These are phyloP conservation scores for Porites australiensis DNA, from an alignment of 64 coral and sea anemone species.

Conservation along the genomic window DNA sequence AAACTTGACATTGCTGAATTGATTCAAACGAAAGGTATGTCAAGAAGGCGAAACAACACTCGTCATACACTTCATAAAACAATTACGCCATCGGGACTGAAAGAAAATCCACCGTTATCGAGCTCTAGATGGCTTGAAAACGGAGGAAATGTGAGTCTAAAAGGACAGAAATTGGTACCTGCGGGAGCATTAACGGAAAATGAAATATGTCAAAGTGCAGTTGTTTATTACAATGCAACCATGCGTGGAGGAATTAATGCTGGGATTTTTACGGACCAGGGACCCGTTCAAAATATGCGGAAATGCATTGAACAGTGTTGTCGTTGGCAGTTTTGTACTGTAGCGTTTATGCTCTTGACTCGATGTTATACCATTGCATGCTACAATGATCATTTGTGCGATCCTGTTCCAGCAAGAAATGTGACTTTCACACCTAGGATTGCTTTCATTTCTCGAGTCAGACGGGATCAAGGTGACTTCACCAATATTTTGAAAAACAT, in stretches of 20 bases:
- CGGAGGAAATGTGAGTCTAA: not conserved
- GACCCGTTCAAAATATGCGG: slow-evolving; percentile 85
- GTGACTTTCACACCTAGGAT: slow-evolving; percentile 77
- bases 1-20: not conserved
- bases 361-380: slow-evolving; percentile 87
- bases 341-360: slow-evolving; percentile 86
- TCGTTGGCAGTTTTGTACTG: slow-evolving; percentile 86
- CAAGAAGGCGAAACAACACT: slow-evolving; percentile 34
- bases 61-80: slow-evolving; percentile 31
- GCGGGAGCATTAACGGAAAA: not conserved
- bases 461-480: slow-evolving; percentile 54
- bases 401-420: slow-evolving; percentile 69
- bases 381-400: slow-evolving; percentile 63
- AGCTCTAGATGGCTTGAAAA: not conserved
- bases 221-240: slow-evolving; percentile 84
- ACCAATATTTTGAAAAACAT: slow-evolving; percentile 23
- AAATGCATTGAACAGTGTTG: slow-evolving; percentile 86
- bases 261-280: slow-evolving; percentile 86
- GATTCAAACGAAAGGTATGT: slow-evolving; percentile 67
- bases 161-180: not conserved
- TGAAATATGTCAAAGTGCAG: slow-evolving; percentile 36
- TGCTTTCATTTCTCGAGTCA: slow-evolving; percentile 75
- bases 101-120: not conserved
- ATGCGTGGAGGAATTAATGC: slow-evolving; percentile 85
- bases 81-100: slow-evolving; percentile 62